These are phyloP conservation scores for Chydorus sphaericus DNA, from an alignment of 2,888 invertebrate species.

Conservation along the genomic window DNA sequence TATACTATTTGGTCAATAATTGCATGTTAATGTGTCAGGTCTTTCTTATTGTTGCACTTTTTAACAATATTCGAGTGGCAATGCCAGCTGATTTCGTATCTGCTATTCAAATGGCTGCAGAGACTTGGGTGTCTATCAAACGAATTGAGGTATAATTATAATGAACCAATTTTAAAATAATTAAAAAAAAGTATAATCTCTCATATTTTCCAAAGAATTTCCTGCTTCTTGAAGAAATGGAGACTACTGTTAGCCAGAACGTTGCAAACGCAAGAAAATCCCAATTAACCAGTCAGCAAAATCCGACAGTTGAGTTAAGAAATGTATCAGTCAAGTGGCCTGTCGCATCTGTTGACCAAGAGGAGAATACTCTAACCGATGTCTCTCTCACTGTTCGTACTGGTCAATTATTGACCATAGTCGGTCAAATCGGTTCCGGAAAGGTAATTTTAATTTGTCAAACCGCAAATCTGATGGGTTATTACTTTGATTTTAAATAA, in stretches of 20 bases:
- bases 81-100: constrained; percentile 70
- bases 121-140: constrained; percentile 57
- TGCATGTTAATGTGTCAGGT: constrained; percentile 31
- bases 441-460: constrained; percentile 38
- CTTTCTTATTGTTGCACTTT: constrained; percentile 79
- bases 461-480: neutral
- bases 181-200: too few species aligned
- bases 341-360: too few species aligned
- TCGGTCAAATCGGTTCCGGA: constrained; percentile 61
- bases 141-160: constrained; percentile 30
- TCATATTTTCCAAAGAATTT: too few species aligned
- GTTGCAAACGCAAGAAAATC: too few species aligned
- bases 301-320: neutral
- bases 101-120: constrained; percentile 63
- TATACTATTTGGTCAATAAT: constrained; percentile 12
- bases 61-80: constrained; percentile 50
- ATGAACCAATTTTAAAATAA: too few species aligned
- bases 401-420: constrained; percentile 41
- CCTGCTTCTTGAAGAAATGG: constrained; percentile 2
- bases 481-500: neutral
- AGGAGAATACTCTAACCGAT: neutral
- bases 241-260: neutral
- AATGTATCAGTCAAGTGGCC: neutral
- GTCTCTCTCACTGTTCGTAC: neutral
- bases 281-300: too few species aligned